phyloP scores from a whole-genome alignment of 2,113 vertebrate species.

The Atherinomorus stipes region DNA sequence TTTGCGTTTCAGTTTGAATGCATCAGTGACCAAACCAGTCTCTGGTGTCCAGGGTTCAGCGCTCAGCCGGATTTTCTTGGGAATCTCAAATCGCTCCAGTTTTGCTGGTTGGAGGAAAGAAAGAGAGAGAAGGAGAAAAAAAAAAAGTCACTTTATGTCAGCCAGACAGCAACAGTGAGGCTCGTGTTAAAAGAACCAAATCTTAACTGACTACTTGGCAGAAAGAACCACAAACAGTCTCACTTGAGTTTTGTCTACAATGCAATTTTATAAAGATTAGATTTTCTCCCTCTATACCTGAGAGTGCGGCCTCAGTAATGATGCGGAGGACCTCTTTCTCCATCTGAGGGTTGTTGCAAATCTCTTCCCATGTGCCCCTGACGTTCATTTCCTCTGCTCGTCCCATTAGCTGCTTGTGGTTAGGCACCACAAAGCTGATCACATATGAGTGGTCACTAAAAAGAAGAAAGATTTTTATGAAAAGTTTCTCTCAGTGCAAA shows the following conservation, averaged over 20 bases:
- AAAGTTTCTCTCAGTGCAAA: not conserved
- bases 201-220: conserved; percentile 1
- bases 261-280: not conserved
- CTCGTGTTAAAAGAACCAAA: conserved; percentile 1
- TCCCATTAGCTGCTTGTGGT: conserved; percentile 91
- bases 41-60: conserved; percentile 96
- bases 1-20: conserved; percentile 97
- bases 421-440: conserved; percentile 97
- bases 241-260: not conserved
- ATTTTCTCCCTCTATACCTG: conserved; percentile 79
- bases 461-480: not conserved
- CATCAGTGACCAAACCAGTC: conserved; percentile 96
- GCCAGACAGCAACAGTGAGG: conserved; percentile 4
- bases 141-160: conserved; percentile 18
- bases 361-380: conserved; percentile 90
- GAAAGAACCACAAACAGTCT: not conserved
- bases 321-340: conserved; percentile 92
- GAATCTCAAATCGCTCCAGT: conserved; percentile 97
- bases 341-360: conserved; percentile 91
- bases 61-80: conserved; percentile 93
- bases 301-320: conserved; percentile 90
- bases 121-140: conserved; percentile 22
- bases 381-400: conserved; percentile 88
- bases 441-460: conserved; percentile 95
- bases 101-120: conserved; percentile 81